These are phyloP conservation scores for Betta splendens DNA, from an alignment of 2,797 vertebrate species.

Conservation along the genomic window DNA sequence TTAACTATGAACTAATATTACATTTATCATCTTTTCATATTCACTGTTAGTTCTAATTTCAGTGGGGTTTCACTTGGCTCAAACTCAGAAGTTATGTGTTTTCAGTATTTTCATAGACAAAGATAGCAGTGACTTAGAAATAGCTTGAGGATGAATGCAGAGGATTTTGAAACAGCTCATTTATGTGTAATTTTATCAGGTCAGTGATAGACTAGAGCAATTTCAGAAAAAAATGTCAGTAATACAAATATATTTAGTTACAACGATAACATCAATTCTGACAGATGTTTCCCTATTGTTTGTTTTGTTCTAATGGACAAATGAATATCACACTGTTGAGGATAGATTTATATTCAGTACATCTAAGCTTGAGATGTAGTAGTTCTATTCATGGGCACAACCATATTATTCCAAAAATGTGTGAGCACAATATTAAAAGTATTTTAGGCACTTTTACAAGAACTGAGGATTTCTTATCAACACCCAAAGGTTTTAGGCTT, in stretches of 20 bases:
- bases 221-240: too few relatives aligned
- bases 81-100: background rate
- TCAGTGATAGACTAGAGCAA: background rate
- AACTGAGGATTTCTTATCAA: constrained; percentile 30
- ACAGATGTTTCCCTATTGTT: constrained; percentile 8
- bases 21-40: constrained; percentile 7
- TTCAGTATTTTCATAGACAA: background rate
- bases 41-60: constrained; percentile 2
- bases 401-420: constrained; percentile 11
- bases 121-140: too few relatives aligned
- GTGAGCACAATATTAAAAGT: constrained; percentile 18
- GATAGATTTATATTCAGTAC: constrained; percentile 22
- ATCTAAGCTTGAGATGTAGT: constrained; percentile 18
- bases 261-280: constrained; percentile 3
- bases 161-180: background rate
- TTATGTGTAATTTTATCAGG: background rate
- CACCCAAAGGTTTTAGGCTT: constrained; percentile 51
- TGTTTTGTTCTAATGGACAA: constrained; percentile 9
- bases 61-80: constrained; percentile 17
- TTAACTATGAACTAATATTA: background rate
- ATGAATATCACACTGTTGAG: constrained; percentile 19
- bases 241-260: too few relatives aligned
- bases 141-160: too few relatives aligned
- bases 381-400: constrained; percentile 27
- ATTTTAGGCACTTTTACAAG: constrained; percentile 25